Evolutionary conservation across 2,113 vertebrate species (phyloP).

Genomic region (Eidolon helvum): DNA sequence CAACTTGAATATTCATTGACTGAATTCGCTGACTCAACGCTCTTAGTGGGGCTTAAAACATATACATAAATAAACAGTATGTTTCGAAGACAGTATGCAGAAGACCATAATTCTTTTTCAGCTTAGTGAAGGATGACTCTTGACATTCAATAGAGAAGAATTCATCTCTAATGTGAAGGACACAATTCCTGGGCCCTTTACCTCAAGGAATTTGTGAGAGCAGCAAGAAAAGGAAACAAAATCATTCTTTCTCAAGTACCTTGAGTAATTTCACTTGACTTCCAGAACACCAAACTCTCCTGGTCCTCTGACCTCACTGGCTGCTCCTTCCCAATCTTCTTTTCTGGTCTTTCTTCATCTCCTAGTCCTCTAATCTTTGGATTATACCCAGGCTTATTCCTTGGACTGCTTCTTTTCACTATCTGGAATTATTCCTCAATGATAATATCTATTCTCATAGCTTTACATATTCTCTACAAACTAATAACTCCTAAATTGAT

Average conservation of each 20-base stretch:
- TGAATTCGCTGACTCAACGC: not conserved
- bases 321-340: not conserved
- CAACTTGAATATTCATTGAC: not conserved
- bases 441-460: not conserved
- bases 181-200: not conserved
- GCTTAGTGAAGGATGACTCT: not conserved
- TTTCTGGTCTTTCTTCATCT: not conserved
- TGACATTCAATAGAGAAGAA: not conserved
- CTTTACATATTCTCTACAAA: conserved; percentile 34
- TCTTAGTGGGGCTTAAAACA: not conserved
- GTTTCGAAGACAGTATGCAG: not conserved
- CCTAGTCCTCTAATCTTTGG: not conserved
- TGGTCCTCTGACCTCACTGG: not conserved
- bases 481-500: conserved; percentile 4
- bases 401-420: not conserved
- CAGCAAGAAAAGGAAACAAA: not conserved
- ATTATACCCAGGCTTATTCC: not conserved
- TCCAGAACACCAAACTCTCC: not conserved
- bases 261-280: not conserved
- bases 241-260: not conserved
- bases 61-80: conserved; percentile 8
- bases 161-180: not conserved
- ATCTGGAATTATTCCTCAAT: not conserved
- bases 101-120: conserved; percentile 22
- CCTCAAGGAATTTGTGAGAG: conserved; percentile 12